A percentile compares a stretch with the other conserved stretches of the same genome.
Evolutionary conservation across 2,888 invertebrate species (phyloP).

Genomic region (Anthoptus insignis): DNA sequence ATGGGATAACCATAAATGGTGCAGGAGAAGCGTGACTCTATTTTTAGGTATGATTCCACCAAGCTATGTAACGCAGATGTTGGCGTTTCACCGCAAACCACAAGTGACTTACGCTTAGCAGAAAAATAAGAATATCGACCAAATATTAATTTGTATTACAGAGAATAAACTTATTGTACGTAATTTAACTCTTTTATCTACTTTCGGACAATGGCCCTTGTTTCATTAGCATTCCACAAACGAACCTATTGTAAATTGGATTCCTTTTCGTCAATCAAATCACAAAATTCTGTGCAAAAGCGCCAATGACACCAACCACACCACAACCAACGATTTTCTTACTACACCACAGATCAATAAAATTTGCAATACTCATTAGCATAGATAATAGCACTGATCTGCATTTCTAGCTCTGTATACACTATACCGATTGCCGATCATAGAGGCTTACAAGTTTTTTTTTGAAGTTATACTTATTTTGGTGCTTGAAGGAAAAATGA

Average conservation of each 20-base stretch:
- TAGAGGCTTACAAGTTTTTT: too few species aligned
- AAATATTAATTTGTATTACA: not conserved
- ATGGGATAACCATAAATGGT: slow-evolving; percentile 63
- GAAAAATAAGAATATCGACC: slow-evolving; percentile 22
- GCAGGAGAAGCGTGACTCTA: slow-evolving; percentile 80
- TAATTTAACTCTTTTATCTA: not conserved
- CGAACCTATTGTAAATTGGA: not conserved
- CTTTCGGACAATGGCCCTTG: not conserved
- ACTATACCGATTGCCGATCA: too few species aligned
- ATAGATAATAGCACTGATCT: too few species aligned
- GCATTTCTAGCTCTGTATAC: too few species aligned
- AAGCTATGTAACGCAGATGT: slow-evolving; percentile 55
- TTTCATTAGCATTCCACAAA: not conserved
- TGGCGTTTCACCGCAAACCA: slow-evolving; percentile 36
- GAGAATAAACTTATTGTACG: too few species aligned
- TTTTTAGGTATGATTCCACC: slow-evolving; percentile 82
- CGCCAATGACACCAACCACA: not conserved
- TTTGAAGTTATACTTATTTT: too few species aligned
- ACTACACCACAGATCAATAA: not conserved
- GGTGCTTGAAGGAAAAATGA: too few species aligned
- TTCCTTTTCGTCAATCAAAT: not conserved
- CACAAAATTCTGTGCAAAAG: not conserved
- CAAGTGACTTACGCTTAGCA: slow-evolving; percentile 23
- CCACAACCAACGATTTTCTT: not conserved
- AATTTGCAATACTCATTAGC: too few species aligned